Evolutionary conservation across 2,888 invertebrate genomes (phyloP), one percentile per base, ranked within the genome.

Genomic region (Drosophila robusta): DNA sequence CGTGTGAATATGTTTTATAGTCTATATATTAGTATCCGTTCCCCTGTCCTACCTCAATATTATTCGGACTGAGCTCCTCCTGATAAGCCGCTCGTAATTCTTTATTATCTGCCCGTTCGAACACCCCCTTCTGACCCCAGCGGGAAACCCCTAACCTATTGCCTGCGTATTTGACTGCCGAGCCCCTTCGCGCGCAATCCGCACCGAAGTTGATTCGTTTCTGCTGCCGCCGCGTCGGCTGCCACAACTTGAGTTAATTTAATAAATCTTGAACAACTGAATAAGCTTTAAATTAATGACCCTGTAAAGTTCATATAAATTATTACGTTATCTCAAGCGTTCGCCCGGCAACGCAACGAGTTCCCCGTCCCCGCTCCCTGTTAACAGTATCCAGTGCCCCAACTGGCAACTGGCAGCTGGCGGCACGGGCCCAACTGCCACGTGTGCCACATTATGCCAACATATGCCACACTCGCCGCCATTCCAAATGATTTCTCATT

Each of bases 211-310:
- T 50, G 46, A 46, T 49, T 34, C 42, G 47, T 18, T 65, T 12
- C 60, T 50, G 22, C 41, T 61, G 62, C 58, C 61, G 41, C 47
- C 24, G 45, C 55, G 41, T 41, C 50, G 39, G 58, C 78, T 86
- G 83, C 87, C 80, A 86, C 81, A 82, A 78, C 84, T 90, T 87
- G 88, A 90, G 90, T 90, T 90, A 90, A 90, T 90, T 90, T 90
- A 90, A 90, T 90, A 90, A 90, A 90, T 90, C 90, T 90, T 90
- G 83, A 89, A 88, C 90, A 90, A 90, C 89, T 90, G 90, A 90
- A 90, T 90, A 89, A 90, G 90, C 87, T 90, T 90, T 86, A 90
- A 90, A 90, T 90, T 90, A 90, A 90, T 90, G 90, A 89, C 90
- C 87, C 84, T 87, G 83, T 80, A 89, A 90, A 89, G 87, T 90